Evolutionary conservation across 2,888 invertebrate species (phyloP).

Genomic region (Eupithecia exiguata): DNA sequence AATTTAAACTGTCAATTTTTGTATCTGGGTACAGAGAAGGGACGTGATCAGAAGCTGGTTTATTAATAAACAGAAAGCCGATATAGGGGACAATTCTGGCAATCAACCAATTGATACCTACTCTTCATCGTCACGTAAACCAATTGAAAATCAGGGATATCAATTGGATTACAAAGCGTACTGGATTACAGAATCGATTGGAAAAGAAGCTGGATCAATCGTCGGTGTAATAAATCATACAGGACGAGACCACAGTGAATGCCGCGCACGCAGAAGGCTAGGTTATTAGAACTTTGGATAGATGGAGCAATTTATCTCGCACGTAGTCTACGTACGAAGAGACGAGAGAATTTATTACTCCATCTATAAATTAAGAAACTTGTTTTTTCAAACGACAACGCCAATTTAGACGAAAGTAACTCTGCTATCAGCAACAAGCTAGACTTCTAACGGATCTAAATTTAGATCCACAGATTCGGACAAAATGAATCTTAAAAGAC

Average conservation of each 20-base stretch:
- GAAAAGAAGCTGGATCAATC: slow-evolving; percentile 15
- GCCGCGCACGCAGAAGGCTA: background rate
- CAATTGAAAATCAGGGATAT: slow-evolving; percentile 20
- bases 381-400: background rate
- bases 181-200: slow-evolving; percentile 26
- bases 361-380: too few relatives aligned
- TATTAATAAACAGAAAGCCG: slow-evolving; percentile 13
- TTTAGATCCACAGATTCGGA: background rate
- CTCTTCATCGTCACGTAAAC: slow-evolving; percentile 17
- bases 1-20: background rate
- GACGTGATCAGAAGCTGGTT: background rate
- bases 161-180: slow-evolving; percentile 28
- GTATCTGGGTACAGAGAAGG: background rate
- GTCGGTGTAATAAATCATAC: slow-evolving; percentile 19
- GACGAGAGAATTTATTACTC: too few relatives aligned
- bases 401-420: background rate
- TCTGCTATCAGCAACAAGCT: background rate
- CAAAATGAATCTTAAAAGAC: background rate
- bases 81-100: slow-evolving; percentile 29
- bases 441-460: background rate
- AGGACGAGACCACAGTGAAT: background rate
- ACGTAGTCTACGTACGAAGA: background rate
- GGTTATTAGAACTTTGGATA: background rate
- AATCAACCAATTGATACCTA: slow-evolving; percentile 33
- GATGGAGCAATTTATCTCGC: background rate